Conservation (phyloP, 1,140 invertebrate genomes). For the Eumeta japonica region DNA sequence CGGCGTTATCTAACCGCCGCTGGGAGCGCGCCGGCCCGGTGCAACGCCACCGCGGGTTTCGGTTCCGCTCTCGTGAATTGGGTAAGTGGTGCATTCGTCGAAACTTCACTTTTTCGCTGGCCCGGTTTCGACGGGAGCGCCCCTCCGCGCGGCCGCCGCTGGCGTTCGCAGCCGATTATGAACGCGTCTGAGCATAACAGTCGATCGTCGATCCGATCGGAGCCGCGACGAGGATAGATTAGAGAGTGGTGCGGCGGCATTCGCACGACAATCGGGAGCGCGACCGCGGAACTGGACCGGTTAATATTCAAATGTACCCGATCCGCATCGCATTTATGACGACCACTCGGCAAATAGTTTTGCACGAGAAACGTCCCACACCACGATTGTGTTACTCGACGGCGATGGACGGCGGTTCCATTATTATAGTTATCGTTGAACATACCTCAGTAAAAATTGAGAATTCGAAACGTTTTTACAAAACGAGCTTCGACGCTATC, state of each 20-base stretch:
- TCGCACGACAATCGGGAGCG: constrained; percentile 45
- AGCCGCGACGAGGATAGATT: constrained; percentile 21
- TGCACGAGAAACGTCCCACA: no score
- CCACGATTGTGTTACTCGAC: no score
- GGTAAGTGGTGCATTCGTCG: constrained; percentile 47
- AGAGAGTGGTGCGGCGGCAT: constrained; percentile 30
- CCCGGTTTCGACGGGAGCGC: constrained; percentile 22
- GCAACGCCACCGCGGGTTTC: no score
- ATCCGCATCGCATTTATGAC: background rate
- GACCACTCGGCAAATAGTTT: no score
- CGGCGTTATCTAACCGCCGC: no score
- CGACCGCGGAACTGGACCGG: constrained; percentile 38
- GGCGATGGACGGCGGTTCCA: no score
- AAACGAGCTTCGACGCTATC: no score
- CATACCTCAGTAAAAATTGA: no score
- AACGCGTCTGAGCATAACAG: constrained; percentile 27
- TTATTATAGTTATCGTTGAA: no score
- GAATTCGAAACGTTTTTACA: no score
- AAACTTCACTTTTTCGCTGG: constrained; percentile 47
- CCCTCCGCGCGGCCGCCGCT: background rate
- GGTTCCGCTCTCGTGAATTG: constrained; percentile 53
- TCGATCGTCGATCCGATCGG: constrained; percentile 29
- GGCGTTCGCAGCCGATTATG: constrained; percentile 34
- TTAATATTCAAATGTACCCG: constrained; percentile 35
- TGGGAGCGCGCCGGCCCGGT: no score